Base-by-base conservation (phyloP, 1,140 invertebrate species). In the Monomorium pharaonis region DNA sequence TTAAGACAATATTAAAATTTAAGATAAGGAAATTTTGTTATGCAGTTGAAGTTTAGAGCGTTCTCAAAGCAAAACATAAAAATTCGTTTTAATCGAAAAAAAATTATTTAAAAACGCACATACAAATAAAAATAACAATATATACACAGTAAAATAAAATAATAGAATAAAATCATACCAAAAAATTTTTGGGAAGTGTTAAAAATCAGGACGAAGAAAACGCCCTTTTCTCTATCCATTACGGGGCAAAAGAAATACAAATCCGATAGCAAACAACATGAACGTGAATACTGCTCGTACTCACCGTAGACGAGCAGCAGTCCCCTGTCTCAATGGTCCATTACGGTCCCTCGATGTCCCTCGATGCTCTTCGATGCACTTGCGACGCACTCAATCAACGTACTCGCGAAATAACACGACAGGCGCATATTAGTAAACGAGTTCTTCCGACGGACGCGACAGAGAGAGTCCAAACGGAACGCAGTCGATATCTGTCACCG, bases 331-430 rank as follows among this genome's bases (percentile, higher is more conserved):
- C 18, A 37, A 37, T 56, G 21, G 33, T 75, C 51, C 49, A 75
- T 70, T 70, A 49, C 14, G 42, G 42, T n/a, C 21, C 67, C 12
- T 42, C 16, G 70, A 74, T 74, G 44, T n/a, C n/a, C 18, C 51
- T 56, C 18, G 51, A 74, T n/a, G 70, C 30, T 27, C n/a, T 16
- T 56, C 70, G 70, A 51, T 54, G 70, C 69, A 51, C 47, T 72
- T 54, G 27, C 30, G 30, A 72, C 47, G 69, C 51, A 74, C 27
- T 74, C 51, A 56, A 74, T 56, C 51, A 74, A n/a, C n/a, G n/a
- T n/a, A 74, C 27, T 42, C 51, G 30, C 70, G 70, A 74, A 63
- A 54, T 16, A 74, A 56, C 70, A 37, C 49, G 18, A 54, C 51
- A 56, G 6, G n/a, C 30, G 51, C 51, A 56, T 37, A 56, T 56